phyloP scores from a whole-genome alignment of 2,888 invertebrate genomes.

The Neoscelio sp. region DNA sequence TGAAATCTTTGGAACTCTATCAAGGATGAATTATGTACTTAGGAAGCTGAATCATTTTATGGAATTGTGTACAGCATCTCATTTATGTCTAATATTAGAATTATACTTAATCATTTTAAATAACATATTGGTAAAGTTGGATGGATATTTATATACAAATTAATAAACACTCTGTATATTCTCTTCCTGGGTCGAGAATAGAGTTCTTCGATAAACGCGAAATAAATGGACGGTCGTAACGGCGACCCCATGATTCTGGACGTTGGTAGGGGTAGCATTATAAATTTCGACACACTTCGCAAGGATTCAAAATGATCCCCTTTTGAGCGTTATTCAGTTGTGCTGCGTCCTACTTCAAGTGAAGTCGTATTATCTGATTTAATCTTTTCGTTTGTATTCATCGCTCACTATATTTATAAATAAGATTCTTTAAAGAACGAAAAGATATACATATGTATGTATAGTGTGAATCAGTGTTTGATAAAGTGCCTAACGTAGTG shows the following conservation, averaged over 20 bases:
- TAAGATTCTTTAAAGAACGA: no score
- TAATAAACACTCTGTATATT: no score
- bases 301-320: constrained; percentile 84
- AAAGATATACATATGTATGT: no score
- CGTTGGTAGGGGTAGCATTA: constrained; percentile 76
- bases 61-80: no score
- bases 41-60: no score
- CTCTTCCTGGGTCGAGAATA: constrained; percentile 34
- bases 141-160: no score
- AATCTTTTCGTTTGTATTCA: constrained; percentile 25
- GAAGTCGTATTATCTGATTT: constrained; percentile 70
- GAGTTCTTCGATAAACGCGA: constrained; percentile 71
- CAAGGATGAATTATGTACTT: no score
- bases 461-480: constrained; percentile 1
- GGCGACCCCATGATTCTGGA: constrained; percentile 68
- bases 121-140: no score
- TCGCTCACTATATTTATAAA: constrained; percentile 7
- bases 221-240: constrained; percentile 74
- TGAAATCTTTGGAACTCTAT: no score
- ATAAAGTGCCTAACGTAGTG: no score
- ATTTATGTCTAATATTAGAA: no score
- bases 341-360: constrained; percentile 73
- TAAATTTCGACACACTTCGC: constrained; percentile 85
- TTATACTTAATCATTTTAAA: no score
- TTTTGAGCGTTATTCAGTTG: constrained; percentile 83